A percentile compares a stretch with the other conserved stretches of the same genome.
phyloP scores from a whole-genome alignment of 2,797 vertebrate genomes.

The Melopsittacus undulatus region DNA sequence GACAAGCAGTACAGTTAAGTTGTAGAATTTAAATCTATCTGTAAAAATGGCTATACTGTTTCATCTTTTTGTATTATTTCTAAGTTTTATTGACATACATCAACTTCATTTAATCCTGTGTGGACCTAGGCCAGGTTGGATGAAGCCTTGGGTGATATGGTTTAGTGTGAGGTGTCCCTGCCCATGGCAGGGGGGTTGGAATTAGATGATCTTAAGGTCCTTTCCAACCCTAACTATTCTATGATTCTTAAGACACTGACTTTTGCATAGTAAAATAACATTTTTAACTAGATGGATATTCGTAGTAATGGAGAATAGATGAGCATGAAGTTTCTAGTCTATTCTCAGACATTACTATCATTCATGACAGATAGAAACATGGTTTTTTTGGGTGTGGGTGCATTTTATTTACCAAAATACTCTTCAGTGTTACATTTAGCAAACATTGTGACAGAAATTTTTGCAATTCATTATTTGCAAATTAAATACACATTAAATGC shows the following conservation, averaged over 20 bases:
- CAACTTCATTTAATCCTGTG: neutral
- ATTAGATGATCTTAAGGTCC: too few relatives aligned
- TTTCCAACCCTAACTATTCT: too few relatives aligned
- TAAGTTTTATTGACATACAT: neutral
- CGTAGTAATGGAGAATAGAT: neutral
- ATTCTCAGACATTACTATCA: neutral
- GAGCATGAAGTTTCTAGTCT: neutral
- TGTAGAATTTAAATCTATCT: neutral
- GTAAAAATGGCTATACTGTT: neutral
- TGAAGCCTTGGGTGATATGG: too few relatives aligned
- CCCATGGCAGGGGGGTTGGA: too few relatives aligned
- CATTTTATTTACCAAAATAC: neutral
- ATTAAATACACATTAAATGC: neutral
- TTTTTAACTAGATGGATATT: neutral
- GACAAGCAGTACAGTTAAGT: neutral
- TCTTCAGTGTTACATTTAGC: neutral
- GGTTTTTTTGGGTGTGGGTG: accelerated
- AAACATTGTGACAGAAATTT: neutral
- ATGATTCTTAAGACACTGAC: neutral
- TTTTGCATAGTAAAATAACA: neutral
- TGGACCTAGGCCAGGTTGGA: too few relatives aligned
- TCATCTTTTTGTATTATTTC: neutral
- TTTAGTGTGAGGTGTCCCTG: too few relatives aligned
- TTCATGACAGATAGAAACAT: neutral
- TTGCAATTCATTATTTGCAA: neutral